Percentiles rank a stretch among this genome's conserved stretches.
Evolutionary conservation across 2,888 invertebrate genomes (phyloP).

Genomic region (Drosophila paucipuncta): DNA sequence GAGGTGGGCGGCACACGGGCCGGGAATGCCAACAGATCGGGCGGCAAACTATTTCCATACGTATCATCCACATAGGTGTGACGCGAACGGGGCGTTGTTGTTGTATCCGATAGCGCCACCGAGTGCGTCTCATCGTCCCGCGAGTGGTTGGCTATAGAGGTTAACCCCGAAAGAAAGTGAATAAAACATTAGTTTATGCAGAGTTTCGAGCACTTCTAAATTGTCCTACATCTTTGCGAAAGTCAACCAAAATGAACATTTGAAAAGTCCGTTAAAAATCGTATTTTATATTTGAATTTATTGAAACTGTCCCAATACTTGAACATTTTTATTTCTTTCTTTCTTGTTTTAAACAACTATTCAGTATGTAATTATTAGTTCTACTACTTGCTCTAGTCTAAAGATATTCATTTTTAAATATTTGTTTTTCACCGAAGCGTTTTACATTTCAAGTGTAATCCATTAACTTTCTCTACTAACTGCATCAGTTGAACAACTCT

Average conservation of each 20-base stretch:
- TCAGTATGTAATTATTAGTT: background rate
- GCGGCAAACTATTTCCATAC: constrained; percentile 89
- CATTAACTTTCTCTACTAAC: background rate
- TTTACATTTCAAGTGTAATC: background rate
- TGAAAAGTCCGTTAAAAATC: background rate
- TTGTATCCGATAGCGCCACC: constrained; percentile 88
- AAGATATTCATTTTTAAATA: background rate
- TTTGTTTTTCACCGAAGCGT: background rate
- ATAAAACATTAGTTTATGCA: background rate
- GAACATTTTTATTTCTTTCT: background rate
- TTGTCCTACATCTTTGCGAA: background rate
- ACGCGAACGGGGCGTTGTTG: constrained; percentile 86
- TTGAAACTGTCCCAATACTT: background rate
- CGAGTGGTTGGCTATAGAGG: constrained; percentile 85
- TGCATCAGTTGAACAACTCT: background rate
- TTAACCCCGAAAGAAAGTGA: background rate
- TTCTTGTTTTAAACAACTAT: background rate
- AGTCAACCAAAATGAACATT: background rate
- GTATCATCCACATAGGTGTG: constrained; percentile 85
- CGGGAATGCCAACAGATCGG: constrained; percentile 93
- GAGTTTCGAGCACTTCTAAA: background rate
- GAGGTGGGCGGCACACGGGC: constrained; percentile 89
- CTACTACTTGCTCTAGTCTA: background rate
- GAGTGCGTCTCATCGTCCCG: constrained; percentile 90
- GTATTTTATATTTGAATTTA: background rate